Evolutionary conservation across 1,140 invertebrate genomes (phyloP), one percentile per base, ranked within the genome.

Genomic region (Brachionus manjavacas): DNA sequence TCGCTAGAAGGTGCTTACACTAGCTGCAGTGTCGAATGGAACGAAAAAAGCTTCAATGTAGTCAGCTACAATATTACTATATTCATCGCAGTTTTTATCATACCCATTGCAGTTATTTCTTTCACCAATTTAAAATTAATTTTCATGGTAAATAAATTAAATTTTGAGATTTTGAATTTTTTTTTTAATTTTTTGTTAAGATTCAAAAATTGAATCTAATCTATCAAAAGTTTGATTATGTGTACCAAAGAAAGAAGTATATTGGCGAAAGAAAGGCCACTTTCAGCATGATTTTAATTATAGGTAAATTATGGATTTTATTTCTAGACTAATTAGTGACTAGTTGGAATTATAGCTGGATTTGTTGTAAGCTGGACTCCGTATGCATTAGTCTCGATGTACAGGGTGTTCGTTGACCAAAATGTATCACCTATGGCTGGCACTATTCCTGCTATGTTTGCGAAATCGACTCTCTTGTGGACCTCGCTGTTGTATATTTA

Each of bases 371-470:
- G 35, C 20, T 83, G 81, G 81, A 83, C 20, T 43, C 81, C 81
- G 8, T 83, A 83, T 14, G 81, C 81, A 11, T 11, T 83, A 0
- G 81, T 83, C 4, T 81, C 52, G 25, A 20, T 81, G 31, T 81
- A 81, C 28, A n/a, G 31, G 14, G 79, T 35, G 9, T 81, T 81
- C 20, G n/a, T 35, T 4, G 11, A 60, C 25, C 11, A 41, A 28
- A 14, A 81, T 6, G 14, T 81, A 11, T 39, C 79, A 23, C 79
- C 79, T 43, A 41, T 81, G 41, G 16, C 23, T 31, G 79, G 79
- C 52, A 81, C 79, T 43, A 31, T 81, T 12, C 79, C 79, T 25
- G n/a, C 79, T 1, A 81, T 81, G 52, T 81, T 81, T 46, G 79
- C 79, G 11, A 81, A 81, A 46, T 81, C 79, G 20, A 64, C 52